Conservation (phyloP, 2,888 invertebrate genomes). For the Tachina grossa region DNA sequence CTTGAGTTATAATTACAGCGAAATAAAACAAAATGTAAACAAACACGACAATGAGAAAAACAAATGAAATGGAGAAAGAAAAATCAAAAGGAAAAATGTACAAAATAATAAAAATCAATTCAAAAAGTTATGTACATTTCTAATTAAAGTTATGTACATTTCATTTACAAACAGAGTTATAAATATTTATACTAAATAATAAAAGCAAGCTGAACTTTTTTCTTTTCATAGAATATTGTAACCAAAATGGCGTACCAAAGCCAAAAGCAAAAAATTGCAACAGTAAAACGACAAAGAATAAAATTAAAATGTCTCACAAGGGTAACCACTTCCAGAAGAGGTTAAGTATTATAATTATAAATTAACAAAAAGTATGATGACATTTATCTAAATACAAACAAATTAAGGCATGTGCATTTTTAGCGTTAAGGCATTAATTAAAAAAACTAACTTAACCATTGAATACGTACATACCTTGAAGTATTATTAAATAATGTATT, state of each 20-base stretch:
- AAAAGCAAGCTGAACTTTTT: not conserved
- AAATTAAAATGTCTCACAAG: slow-evolving; percentile 67
- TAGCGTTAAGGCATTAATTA: not conserved
- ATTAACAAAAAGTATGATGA: not conserved
- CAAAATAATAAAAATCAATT: not conserved
- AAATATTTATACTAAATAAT: not conserved
- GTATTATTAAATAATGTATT: slow-evolving; percentile 20
- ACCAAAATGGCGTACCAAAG: slow-evolving; percentile 67
- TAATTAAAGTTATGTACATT: not conserved
- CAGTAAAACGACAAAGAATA: not conserved
- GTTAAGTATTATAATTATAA: slow-evolving; percentile 3
- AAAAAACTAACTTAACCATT: not conserved
- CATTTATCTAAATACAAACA: not conserved
- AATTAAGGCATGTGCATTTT: not conserved
- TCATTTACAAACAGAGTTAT: not conserved
- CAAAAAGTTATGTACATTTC: not conserved
- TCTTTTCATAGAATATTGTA: slow-evolving; percentile 1
- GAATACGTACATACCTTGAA: slow-evolving; percentile 47
- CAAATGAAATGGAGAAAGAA: not conserved
- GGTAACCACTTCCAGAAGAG: slow-evolving; percentile 63
- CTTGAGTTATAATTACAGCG: slow-evolving; percentile 55
- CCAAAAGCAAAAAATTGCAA: slow-evolving; percentile 36
- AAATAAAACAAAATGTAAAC: slow-evolving; percentile 62
- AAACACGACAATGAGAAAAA: slow-evolving; percentile 41
- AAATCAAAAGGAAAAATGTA: not conserved